A percentile compares a stretch with the other conserved stretches of the same genome.
Evolutionary conservation across 2,113 vertebrate species (phyloP).

Genomic region (Dasyprocta punctata): DNA sequence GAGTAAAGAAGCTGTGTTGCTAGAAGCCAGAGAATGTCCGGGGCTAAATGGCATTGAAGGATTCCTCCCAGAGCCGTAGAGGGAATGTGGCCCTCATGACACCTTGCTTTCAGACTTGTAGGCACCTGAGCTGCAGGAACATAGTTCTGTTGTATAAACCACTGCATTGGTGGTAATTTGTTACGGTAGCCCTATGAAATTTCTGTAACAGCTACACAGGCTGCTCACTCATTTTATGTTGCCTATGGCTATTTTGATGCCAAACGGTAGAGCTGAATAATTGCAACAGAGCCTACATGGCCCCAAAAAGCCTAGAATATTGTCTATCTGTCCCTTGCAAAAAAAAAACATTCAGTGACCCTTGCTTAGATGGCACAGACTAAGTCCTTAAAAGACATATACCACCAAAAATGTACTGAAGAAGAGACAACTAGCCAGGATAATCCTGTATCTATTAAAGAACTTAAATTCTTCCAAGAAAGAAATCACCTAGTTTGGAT

Average conservation of each 20-base stretch:
- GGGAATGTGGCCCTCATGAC: background rate
- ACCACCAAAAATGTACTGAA: background rate
- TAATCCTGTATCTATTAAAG: background rate
- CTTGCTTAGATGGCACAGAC: background rate
- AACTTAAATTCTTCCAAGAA: conserved; percentile 9
- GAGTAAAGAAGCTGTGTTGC: background rate
- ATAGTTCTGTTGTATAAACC: background rate
- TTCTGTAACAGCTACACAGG: fast-evolving
- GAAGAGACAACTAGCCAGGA: conserved; percentile 28
- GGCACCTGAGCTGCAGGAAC: background rate
- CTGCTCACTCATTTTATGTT: background rate
- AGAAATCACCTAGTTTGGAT: background rate
- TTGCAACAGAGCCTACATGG: background rate
- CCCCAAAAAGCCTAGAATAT: background rate
- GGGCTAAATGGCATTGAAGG: too few relatives aligned
- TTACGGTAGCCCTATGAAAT: background rate
- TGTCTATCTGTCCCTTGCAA: background rate
- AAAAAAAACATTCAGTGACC: background rate
- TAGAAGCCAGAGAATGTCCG: background rate
- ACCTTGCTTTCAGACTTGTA: background rate
- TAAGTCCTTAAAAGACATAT: conserved; percentile 28
- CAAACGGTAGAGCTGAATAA: background rate
- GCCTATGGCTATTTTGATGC: background rate
- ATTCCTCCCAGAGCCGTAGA: background rate
- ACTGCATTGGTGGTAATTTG: background rate